A percentile compares a stretch with the other conserved stretches of the same genome.
Conservation (phyloP, 2,888 invertebrate species). For the Lamellibrachia columna region DNA sequence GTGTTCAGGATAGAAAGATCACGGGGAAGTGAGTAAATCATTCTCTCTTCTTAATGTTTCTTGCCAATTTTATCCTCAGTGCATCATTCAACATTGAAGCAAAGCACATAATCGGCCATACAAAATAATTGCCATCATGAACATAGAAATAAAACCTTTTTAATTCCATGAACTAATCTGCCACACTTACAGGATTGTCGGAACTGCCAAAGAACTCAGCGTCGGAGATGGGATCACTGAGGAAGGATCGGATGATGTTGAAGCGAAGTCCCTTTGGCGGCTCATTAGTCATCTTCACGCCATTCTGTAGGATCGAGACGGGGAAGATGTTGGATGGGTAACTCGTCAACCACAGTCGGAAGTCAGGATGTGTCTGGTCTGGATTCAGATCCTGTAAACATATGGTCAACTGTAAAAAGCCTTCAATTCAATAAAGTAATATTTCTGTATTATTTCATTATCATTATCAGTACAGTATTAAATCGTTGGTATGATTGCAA, state of each 20-base stretch:
- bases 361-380: slow-evolving; percentile 66
- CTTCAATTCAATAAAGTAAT: not conserved
- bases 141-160: no score
- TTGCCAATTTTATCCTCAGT: no score
- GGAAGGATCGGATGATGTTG: slow-evolving; percentile 70
- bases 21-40: no score
- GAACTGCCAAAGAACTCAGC: slow-evolving; percentile 78
- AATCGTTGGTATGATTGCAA: not conserved
- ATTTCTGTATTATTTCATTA: not conserved
- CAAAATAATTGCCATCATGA: no score
- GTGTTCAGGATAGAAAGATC: no score
- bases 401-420: not conserved
- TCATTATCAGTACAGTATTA: not conserved
- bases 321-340: slow-evolving; percentile 66
- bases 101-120: no score
- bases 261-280: slow-evolving; percentile 67
- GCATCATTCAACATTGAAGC: no score
- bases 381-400: slow-evolving; percentile 62
- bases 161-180: no score
- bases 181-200: slow-evolving; percentile 56
- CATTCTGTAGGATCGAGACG: slow-evolving; percentile 67
- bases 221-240: slow-evolving; percentile 87
- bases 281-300: slow-evolving; percentile 68
- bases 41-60: no score
- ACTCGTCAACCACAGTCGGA: slow-evolving; percentile 67